A percentile compares a stretch with the other conserved stretches of the same genome.
Conservation (phyloP, 2,797 vertebrate genomes). For the Allobates femoralis region DNA sequence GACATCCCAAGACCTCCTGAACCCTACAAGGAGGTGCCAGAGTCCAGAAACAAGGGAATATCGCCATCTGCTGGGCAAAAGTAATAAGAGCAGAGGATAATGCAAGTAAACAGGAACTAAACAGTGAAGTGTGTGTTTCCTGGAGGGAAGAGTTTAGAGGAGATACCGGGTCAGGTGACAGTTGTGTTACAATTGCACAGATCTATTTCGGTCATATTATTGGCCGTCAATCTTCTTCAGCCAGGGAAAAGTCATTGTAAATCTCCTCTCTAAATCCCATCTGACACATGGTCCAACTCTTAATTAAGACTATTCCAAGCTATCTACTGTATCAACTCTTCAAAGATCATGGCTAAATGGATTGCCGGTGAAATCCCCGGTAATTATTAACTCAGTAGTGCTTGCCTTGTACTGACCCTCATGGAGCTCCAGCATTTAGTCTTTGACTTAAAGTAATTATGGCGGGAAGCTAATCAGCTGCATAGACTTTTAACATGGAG, state of each 20-base stretch:
- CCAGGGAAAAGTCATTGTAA: conserved; percentile 45
- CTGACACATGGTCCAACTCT: conserved; percentile 55
- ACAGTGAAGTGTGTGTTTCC: too few species aligned
- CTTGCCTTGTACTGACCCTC: conserved; percentile 71
- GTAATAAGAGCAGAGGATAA: too few species aligned
- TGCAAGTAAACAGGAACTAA: too few species aligned
- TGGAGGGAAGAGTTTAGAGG: too few species aligned
- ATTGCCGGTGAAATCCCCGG: conserved; percentile 72
- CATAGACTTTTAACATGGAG: too few species aligned
- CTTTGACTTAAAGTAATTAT: conserved; percentile 74
- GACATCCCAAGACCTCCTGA: too few species aligned
- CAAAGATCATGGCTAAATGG: conserved; percentile 79
- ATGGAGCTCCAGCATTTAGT: conserved; percentile 72
- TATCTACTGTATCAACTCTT: conserved; percentile 77
- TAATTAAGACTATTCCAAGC: conserved; percentile 77
- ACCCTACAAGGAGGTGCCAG: too few species aligned
- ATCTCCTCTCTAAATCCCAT: conserved; percentile 24
- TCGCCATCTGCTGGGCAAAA: too few species aligned
- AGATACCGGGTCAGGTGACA: too few species aligned
- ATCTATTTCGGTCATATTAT: conserved; percentile 50
- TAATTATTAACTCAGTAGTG: conserved; percentile 79
- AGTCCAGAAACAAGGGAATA: too few species aligned
- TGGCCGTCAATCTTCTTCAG: conserved; percentile 1
- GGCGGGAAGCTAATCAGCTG: conserved; percentile 48
- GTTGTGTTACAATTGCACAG: too few species aligned